Base-by-base conservation (phyloP, 2,113 vertebrate genomes). In the Beaufortia kweichowensis region DNA sequence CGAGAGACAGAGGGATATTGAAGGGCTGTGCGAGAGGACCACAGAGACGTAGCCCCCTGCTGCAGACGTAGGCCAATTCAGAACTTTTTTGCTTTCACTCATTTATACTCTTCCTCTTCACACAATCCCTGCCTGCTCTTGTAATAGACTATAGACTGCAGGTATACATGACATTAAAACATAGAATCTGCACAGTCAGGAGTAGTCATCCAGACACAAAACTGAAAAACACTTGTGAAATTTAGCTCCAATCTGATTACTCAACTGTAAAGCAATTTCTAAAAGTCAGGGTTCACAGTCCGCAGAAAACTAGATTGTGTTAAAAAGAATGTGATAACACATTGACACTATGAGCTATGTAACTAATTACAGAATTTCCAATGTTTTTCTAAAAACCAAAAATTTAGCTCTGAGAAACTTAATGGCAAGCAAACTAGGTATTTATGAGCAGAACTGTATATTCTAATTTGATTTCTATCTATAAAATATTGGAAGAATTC, bases 21-120 rank as follows among this genome's bases (percentile, higher is more conserved):
- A 84, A 68, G 70, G 74, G 57, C 73, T 28, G 53, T 23, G 28
- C 0, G 35, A 24, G 56, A 56, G 67, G 77, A 55, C 80, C 77
- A 85, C 60, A 81, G 88, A 86, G 90, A 90, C 79, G 72, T 50
- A 73, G 75, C 78, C 81, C 75, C 53, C 75, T 65, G 41, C 66
- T 76, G 81, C 64, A 85, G 81, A 86, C 75, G 19, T 79, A 85
- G 79, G 76, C 75, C 77, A 85, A 81, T 82, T 80, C 23, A 86
- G 39, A 48, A 43, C 26, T 62, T 73, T 77, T 78, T 71, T 61
- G 50, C 56, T n/a, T 31, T 62, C 21, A 2, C 35, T 11, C 26
- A 64, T 80, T 28, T 48, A 55, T 66, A 17, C 29, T 6, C 15
- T 74, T 39, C 28, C 10, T 73, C 55, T 63, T 24, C 29, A 56